A percentile compares a stretch with the other conserved stretches of the same genome.
Evolutionary conservation across 2,797 vertebrate genomes (phyloP).

Genomic region (Oreochromis grahami): DNA sequence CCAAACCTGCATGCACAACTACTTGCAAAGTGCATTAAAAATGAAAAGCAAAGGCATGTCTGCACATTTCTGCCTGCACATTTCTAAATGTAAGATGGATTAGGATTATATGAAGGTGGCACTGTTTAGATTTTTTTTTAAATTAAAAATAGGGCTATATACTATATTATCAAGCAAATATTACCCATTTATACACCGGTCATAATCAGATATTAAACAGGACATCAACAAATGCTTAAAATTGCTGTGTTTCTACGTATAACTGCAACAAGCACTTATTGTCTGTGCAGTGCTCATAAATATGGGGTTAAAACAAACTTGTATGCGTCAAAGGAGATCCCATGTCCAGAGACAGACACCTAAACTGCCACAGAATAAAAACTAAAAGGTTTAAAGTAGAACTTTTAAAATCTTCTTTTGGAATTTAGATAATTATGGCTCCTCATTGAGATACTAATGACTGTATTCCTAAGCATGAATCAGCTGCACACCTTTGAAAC

Average conservation of each 20-base stretch:
- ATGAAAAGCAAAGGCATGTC: neutral
- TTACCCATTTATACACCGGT: neutral
- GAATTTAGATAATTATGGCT: neutral
- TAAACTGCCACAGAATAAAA: neutral
- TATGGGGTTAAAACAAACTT: neutral
- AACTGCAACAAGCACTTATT: neutral
- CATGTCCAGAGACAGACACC: neutral
- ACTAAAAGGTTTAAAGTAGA: neutral
- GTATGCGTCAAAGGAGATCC: neutral
- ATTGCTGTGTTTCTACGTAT: neutral
- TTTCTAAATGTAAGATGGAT: neutral
- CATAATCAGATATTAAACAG: neutral
- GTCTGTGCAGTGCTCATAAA: neutral
- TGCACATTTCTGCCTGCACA: neutral
- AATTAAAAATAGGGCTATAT: neutral
- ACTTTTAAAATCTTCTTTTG: neutral
- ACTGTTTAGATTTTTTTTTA: neutral
- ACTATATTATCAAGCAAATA: neutral
- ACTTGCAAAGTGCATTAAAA: neutral
- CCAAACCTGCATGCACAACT: neutral
- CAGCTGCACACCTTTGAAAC: slow-evolving; percentile 66
- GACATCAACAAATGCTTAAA: neutral
- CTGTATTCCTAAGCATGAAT: slow-evolving; percentile 37
- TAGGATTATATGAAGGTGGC: neutral
- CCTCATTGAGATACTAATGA: neutral